Conservation (phyloP, 1,140 invertebrate genomes). For the Aphis gossypii region DNA sequence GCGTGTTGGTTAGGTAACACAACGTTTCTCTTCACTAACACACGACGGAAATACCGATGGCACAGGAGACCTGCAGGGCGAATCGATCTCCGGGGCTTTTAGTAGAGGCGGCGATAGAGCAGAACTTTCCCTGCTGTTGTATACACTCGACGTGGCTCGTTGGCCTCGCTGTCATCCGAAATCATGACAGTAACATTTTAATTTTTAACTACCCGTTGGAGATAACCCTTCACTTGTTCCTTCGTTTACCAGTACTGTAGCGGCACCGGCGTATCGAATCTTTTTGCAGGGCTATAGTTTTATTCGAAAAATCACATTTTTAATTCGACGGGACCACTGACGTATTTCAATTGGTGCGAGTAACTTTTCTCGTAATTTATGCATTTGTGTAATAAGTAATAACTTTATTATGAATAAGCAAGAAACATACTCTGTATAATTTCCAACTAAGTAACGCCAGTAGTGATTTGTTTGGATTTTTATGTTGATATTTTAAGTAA, state of each 20-base stretch:
- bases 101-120: constrained; percentile 47
- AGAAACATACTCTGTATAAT: not conserved
- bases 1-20: not conserved
- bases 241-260: not conserved
- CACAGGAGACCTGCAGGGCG: not conserved
- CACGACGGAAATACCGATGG: not conserved
- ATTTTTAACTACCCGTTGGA: constrained; percentile 52
- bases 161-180: constrained; percentile 56
- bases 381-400: not conserved
- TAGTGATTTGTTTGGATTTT: not conserved
- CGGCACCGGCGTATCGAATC: not conserved
- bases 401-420: not conserved
- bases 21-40: constrained; percentile 15
- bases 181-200: constrained; percentile 58
- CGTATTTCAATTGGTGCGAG: not conserved
- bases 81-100: constrained; percentile 52
- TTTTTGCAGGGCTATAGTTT: constrained; percentile 18
- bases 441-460: not conserved
- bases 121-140: not conserved
- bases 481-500: not conserved
- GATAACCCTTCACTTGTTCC: constrained; percentile 28
- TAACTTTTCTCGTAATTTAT: not conserved
- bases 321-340: constrained; percentile 42
- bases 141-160: constrained; percentile 46
- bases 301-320: constrained; percentile 34